Base-by-base conservation (phyloP, 2,888 invertebrate genomes). In the Chelonus formosanus region DNA sequence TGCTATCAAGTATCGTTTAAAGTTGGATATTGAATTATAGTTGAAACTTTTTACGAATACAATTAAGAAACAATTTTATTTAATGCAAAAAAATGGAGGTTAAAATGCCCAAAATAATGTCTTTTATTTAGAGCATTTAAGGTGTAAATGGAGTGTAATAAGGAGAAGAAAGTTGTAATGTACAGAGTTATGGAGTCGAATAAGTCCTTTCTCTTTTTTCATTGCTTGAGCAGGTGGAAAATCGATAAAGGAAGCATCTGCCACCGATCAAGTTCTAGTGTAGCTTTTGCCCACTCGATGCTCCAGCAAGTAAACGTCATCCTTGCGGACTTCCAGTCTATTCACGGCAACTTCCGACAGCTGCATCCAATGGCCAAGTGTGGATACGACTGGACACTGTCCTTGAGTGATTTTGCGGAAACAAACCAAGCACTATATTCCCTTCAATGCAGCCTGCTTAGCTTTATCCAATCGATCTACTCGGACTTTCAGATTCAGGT, bases 341-440 rank as follows among this genome's bases (percentile, higher is more conserved):
- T 75, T 72, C 71, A 72, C 70, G 68, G 68, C 69, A 73, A 66
- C 71, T 65, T 70, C 68, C 73, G 71, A 66, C 76, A 78, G 75
- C 76, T 78, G 76, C 72, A 70, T 20, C 68, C 72, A 76, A 78
- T 75, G 69, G 74, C 64, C 56, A 67, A 59, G 52, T 53, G 56
- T 45, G 50, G 35, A 62, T 40, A 40, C 40, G 34, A 52, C 52
- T 52, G 10, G 31, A 52, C 52, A 8, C 32, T 32, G 52, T 32
- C 8, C 32, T 32, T 40, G 40, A 40, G 7, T 52, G 52, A 52
- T 52, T 52, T 34, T 52, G 52, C 34, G 52, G 52, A 52, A 32
- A 52, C 52, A 34, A 35, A 48, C 47, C 44, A 10, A 45, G 7
- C 45, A 44, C 10, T 8, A 47, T 47, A 20, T 58, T 20, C 52